phyloP scores from a whole-genome alignment of 2,797 vertebrate genomes.

The Peromyscus melanophrys region DNA sequence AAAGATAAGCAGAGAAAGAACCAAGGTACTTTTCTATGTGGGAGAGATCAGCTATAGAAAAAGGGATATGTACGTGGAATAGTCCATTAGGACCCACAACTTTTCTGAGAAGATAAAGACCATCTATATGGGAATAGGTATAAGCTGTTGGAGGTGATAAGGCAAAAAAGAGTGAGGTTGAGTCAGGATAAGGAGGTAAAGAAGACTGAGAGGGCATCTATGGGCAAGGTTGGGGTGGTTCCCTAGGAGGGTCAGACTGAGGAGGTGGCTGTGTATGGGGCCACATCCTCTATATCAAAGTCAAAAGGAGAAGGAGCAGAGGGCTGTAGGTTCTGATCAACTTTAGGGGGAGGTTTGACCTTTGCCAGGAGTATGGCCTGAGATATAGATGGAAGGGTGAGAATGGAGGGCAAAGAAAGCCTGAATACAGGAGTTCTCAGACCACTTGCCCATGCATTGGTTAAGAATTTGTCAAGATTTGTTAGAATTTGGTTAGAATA shows the following conservation, averaged over 20 bases:
- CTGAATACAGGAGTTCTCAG: background rate
- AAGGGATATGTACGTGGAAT: no score
- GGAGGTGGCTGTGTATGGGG: background rate
- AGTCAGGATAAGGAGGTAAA: background rate
- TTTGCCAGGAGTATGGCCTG: background rate
- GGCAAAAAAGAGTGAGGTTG: background rate
- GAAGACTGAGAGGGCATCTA: background rate
- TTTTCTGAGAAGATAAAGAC: no score
- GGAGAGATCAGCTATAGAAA: no score
- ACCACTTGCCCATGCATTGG: background rate
- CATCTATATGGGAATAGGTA: background rate
- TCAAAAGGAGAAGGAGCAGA: background rate
- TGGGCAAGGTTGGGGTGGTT: background rate
- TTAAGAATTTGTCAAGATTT: background rate
- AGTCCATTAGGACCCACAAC: no score
- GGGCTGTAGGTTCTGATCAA: background rate
- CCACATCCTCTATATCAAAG: background rate
- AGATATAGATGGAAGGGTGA: background rate
- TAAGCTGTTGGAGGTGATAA: background rate
- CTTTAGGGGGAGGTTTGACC: background rate
- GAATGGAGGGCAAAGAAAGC: background rate
- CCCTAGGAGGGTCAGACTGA: background rate
- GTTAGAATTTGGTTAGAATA: background rate
- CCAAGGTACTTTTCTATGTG: background rate
- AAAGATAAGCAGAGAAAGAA: background rate